Percentiles rank a stretch among this genome's conserved stretches.
phyloP scores from a whole-genome alignment of 2,797 vertebrate genomes.

The Neomorphus geoffroyi region DNA sequence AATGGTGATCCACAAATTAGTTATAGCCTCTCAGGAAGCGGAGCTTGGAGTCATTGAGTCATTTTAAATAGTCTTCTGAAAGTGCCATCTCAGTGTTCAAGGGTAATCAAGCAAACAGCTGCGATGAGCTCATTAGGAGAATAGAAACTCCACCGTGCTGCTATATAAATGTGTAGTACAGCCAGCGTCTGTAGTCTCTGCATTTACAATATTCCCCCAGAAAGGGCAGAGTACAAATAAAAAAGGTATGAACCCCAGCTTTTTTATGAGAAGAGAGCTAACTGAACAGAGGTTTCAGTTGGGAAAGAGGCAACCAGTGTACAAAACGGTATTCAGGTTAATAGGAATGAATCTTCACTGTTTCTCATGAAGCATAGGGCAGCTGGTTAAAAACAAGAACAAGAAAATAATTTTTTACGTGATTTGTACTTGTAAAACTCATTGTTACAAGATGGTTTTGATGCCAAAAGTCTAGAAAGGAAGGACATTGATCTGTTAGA shows the following conservation, averaged over 20 bases:
- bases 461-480: neutral
- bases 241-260: neutral
- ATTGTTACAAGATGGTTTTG: neutral
- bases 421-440: neutral
- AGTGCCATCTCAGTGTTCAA: slow-evolving; percentile 8
- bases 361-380: neutral
- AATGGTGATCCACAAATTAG: neutral
- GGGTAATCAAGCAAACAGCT: slow-evolving; percentile 43
- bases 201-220: neutral
- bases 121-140: slow-evolving; percentile 21
- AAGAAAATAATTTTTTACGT: neutral
- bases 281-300: neutral
- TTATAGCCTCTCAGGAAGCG: neutral
- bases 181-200: neutral
- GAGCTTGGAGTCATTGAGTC: neutral
- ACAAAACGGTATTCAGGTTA: neutral
- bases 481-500: too few relatives aligned
- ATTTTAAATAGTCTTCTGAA: slow-evolving; percentile 1
- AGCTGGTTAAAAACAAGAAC: neutral
- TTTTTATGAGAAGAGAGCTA: neutral
- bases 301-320: neutral
- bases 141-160: slow-evolving; percentile 20
- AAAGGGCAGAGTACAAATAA: neutral
- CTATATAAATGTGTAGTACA: neutral
- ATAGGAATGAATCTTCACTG: neutral